phyloP scores from a whole-genome alignment of 1,140 invertebrate species.

The Papilio aristodemus region DNA sequence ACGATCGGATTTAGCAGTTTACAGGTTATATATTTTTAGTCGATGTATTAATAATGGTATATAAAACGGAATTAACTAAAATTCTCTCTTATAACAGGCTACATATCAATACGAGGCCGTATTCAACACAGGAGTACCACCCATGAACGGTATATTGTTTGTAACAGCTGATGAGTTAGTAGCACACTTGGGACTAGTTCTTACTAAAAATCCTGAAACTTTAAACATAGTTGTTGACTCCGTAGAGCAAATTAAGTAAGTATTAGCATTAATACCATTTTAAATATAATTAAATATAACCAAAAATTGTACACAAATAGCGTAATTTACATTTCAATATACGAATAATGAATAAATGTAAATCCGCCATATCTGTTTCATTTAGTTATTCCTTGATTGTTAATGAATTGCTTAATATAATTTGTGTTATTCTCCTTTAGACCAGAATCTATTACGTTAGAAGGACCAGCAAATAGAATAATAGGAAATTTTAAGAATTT shows the following conservation, averaged over 20 bases:
- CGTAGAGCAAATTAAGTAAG: slow-evolving; percentile 44
- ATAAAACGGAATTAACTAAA: background rate
- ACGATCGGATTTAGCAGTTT: too few species aligned
- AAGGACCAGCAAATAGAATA: slow-evolving; percentile 44
- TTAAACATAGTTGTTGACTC: slow-evolving; percentile 42
- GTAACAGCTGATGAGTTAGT: slow-evolving; percentile 44
- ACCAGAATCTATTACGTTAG: slow-evolving; percentile 42
- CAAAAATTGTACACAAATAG: too few species aligned
- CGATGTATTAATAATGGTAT: too few species aligned
- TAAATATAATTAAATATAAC: background rate
- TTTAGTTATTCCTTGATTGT: background rate
- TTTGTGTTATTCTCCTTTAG: slow-evolving; percentile 36
- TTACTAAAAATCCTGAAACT: slow-evolving; percentile 37
- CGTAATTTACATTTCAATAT: too few species aligned
- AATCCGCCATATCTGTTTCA: background rate
- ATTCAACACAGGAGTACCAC: slow-evolving; percentile 34
- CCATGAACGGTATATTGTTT: slow-evolving; percentile 39
- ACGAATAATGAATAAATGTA: too few species aligned
- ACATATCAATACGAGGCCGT: slow-evolving; percentile 43
- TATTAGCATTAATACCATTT: background rate
- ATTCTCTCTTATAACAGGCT: slow-evolving; percentile 37
- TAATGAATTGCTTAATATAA: background rate
- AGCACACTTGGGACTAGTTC: slow-evolving; percentile 36
- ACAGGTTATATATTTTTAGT: too few species aligned
- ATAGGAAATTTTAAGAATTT: slow-evolving; percentile 49